Base-by-base conservation (phyloP, 2,113 vertebrate species). In the Emydura subglobosa region DNA sequence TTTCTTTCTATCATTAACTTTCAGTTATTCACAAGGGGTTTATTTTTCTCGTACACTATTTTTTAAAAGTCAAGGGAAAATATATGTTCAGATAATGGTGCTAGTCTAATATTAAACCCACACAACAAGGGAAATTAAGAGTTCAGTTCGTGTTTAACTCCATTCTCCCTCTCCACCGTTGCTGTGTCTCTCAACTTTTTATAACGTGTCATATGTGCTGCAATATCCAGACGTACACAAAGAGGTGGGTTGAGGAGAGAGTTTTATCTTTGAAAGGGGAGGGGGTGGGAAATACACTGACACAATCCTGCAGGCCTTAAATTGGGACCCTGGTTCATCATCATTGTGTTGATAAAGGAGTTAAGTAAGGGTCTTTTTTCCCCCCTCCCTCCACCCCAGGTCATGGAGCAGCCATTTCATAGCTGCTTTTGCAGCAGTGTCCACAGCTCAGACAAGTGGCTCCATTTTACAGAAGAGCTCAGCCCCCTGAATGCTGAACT, bases 71-170 rank as follows among this genome's bases (percentile, higher is more conserved):
- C 7, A 14, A 92, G 65, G 82, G n/a, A 68, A 92, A 88, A 54
- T 21, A 53, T 55, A 42, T 17, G 42, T 80, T 57, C 74, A 79
- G 57, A 55, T 54, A 50, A 84, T 25, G 53, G 79, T 86, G 79
- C 91, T 82, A 72, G 72, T 78, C 68, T 83, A 79, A 84, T 84
- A 79, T 84, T 68, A 79, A 92, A 51, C 39, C 82, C 74, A 68
- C 22, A 84, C 53, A 84, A 42, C 42, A 54, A 88, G 74, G 55
- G 53, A 79, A 65, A 83, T n/a, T 13, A 54, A 54, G 76, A 34
- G 24, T 79, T 34, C 31, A 13, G 31, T 49, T 31, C 49, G 55
- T 24, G 68, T 84, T 80, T 88, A 88, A 84, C 31, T 55, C 85
- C 72, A 78, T 87, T 85, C 31, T 86, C 11, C 13, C 61, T 34